Base-by-base conservation (phyloP, 2,888 invertebrate genomes). In the Machimus rusticus region DNA sequence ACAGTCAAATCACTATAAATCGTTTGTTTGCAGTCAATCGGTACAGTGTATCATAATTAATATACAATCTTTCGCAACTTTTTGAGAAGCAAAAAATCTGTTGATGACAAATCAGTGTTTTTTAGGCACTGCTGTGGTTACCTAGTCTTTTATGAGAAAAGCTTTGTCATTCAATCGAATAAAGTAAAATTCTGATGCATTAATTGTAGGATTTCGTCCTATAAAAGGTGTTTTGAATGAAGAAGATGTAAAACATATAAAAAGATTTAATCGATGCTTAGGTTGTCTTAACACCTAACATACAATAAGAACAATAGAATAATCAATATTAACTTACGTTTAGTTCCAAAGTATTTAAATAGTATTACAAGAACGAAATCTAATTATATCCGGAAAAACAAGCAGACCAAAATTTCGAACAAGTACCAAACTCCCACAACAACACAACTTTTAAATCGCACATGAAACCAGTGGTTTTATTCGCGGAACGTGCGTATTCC, bases 351-450 rank as follows among this genome's bases (percentile, higher is more conserved):
- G 66, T 66, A 66, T 19, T 66, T 66, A 28, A 66, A 12, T 28
- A 76, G 39, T n/a, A n/a, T 76, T 76, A 76, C 76, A 81, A 55
- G 9, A 16, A 46, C 81, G 31, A 28, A 51, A 5, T 81, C 81
- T 51, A 81, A 81, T 81, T 81, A 55, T 81, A 81, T 31, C 81
- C 81, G 55, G 55, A 81, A 28, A 81, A 43, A 43, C 8, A 81
- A 81, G 37, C 37, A 39, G n/a, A 19, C 76, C 28, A 28, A 66
- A 51, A 66, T 23, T 66, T 66, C 66, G 66, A 23, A 66, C 12
- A 66, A 66, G 12, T 66, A 66, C 66, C 66, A 23, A 57, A 66
- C 66, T 66, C 66, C 66, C 23, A 66, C 66, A 66, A 66, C 8
- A 51, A n/a, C n/a, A 16, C n/a, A 51, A n/a, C 51, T 51, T 51